phyloP scores from a whole-genome alignment of 2,797 vertebrate genomes.

The Parauchenoglanis punctatus region DNA sequence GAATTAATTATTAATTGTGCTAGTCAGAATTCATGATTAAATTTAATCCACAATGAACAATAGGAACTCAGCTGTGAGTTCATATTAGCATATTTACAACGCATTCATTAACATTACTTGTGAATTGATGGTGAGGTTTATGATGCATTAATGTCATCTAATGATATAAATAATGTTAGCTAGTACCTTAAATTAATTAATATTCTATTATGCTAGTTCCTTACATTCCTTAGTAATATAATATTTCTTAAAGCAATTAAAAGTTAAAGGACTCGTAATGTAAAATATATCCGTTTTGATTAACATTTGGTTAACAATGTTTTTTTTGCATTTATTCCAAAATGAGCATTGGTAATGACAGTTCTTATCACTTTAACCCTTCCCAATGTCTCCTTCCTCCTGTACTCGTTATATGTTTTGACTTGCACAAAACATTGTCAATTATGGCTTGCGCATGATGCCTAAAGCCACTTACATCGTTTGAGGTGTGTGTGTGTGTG shows the following conservation, averaged over 20 bases:
- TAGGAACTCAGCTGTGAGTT: neutral
- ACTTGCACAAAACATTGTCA: slow-evolving; percentile 21
- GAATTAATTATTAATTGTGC: neutral
- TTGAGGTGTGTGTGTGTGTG: slow-evolving; percentile 23
- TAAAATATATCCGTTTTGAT: neutral
- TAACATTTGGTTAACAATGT: neutral
- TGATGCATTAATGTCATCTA: neutral
- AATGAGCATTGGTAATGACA: neutral
- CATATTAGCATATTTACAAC: neutral
- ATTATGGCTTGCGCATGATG: neutral
- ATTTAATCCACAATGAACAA: neutral
- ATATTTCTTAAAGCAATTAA: neutral
- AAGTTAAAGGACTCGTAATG: neutral
- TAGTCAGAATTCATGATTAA: neutral
- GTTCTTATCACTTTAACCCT: neutral
- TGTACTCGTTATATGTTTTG: slow-evolving; percentile 13
- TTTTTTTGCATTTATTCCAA: neutral
- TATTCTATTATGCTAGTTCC: neutral
- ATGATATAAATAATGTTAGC: neutral
- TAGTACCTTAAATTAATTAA: neutral
- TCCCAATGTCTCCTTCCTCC: neutral
- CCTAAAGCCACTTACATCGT: slow-evolving; percentile 29
- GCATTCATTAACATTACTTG: neutral
- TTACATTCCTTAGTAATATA: neutral
- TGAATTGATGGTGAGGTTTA: neutral